Evolutionary conservation across 2,113 vertebrate genomes (phyloP).

Genomic region (Epinephelus moara): DNA sequence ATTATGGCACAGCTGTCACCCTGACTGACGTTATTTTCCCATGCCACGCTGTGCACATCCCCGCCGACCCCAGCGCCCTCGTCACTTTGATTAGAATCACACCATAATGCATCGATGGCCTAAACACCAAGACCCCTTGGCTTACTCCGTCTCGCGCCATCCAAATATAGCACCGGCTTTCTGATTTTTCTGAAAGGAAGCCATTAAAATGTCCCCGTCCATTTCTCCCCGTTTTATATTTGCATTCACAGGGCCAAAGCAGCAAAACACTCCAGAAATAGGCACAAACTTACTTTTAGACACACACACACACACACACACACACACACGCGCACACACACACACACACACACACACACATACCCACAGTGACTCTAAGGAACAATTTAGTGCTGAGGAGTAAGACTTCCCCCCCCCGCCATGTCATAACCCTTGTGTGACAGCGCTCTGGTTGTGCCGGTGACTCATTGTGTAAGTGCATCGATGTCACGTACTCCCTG

Average conservation of each 20-base stretch:
- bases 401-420: not conserved
- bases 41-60: conserved; percentile 34
- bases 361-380: not conserved
- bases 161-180: conserved; percentile 38
- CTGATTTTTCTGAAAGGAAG: conserved; percentile 32
- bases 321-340: no score
- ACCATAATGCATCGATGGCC: conserved; percentile 24
- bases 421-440: conserved; percentile 13
- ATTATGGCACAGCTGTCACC: conserved; percentile 50
- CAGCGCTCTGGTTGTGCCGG: conserved; percentile 6
- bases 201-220: conserved; percentile 20
- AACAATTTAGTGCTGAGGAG: conserved; percentile 14
- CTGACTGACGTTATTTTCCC: conserved; percentile 35
- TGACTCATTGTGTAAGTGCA: conserved; percentile 33
- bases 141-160: conserved; percentile 6
- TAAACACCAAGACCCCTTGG: conserved; percentile 28
- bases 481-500: conserved; percentile 27
- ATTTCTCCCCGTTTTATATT: conserved; percentile 20
- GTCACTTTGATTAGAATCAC: conserved; percentile 68
- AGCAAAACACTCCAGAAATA: not conserved
- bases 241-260: conserved; percentile 21
- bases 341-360: not conserved
- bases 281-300: not conserved
- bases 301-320: not conserved
- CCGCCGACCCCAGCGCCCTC: conserved; percentile 30